These are phyloP conservation scores for Amphiprion clarkii DNA, from an alignment of 2,797 vertebrate species.

Conservation along the genomic window DNA sequence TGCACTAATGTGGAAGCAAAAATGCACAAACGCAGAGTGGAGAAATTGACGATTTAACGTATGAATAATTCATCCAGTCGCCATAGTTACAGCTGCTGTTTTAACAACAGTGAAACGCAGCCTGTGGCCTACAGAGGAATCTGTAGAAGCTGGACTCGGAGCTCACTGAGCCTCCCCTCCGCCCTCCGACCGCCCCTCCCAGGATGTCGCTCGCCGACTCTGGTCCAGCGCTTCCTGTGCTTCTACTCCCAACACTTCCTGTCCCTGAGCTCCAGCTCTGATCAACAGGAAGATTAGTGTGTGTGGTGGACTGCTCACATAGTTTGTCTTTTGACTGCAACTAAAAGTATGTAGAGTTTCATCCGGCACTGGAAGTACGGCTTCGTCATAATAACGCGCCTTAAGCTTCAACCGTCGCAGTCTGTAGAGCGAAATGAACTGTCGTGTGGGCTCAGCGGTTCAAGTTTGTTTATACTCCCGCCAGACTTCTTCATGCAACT, in stretches of 20 bases:
- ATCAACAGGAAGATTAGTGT: slow-evolving; percentile 81
- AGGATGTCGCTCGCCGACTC: slow-evolving; percentile 78
- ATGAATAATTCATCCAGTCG: background rate
- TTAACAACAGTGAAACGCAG: background rate
- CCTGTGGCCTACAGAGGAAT: slow-evolving; percentile 4
- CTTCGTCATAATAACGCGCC: too few species aligned
- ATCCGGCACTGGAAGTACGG: too few species aligned
- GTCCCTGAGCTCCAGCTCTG: slow-evolving; percentile 68
- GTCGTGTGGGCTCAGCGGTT: too few species aligned
- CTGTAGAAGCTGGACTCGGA: slow-evolving; percentile 44
- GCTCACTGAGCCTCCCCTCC: slow-evolving; percentile 6
- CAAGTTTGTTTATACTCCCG: too few species aligned
- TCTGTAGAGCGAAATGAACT: too few species aligned
- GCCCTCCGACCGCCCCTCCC: slow-evolving; percentile 62
- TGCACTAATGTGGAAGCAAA: too few species aligned
- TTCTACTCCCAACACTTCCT: slow-evolving; percentile 82
- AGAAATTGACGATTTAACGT: too few species aligned
- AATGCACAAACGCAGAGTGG: too few species aligned
- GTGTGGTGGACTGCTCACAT: background rate
- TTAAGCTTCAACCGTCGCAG: too few species aligned
- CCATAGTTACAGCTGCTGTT: slow-evolving; percentile 18
- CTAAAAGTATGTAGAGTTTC: too few species aligned
- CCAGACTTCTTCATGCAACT: too few species aligned
- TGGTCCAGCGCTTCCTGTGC: slow-evolving; percentile 77
- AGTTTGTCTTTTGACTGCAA: too few species aligned